Percentiles rank a stretch among this genome's conserved stretches.
phyloP scores from a whole-genome alignment of 2,113 vertebrate species.

The Phocoena sinus region DNA sequence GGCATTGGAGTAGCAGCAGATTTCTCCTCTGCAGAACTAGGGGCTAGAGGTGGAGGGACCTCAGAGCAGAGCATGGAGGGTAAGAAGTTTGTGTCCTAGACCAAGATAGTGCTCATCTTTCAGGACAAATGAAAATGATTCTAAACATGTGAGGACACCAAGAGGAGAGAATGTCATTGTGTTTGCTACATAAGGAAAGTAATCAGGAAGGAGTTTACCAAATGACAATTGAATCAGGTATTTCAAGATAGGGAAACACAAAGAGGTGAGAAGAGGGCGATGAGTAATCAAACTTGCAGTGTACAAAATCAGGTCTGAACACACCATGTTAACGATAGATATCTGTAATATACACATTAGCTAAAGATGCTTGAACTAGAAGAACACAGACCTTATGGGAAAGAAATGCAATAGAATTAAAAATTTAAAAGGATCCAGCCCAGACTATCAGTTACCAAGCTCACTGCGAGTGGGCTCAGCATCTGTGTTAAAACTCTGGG shows the following conservation, averaged over 20 bases:
- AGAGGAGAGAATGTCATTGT: accelerated
- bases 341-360: accelerated
- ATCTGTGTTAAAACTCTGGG: too few relatives aligned
- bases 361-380: not conserved
- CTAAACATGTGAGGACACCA: accelerated
- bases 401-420: not conserved
- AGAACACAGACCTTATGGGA: not conserved
- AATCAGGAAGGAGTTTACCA: too few relatives aligned
- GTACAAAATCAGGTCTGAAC: accelerated
- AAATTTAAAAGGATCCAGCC: too few relatives aligned
- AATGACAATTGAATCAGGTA: accelerated
- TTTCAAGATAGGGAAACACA: not conserved
- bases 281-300: accelerated
- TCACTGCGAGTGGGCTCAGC: accelerated
- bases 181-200: not conserved
- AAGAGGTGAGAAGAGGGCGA: not conserved
- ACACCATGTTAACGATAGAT: accelerated
- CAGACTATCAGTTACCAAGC: accelerated
- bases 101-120: accelerated
- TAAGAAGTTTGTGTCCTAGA: accelerated
- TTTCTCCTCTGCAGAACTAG: not conserved
- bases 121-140: not conserved
- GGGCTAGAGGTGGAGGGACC: accelerated
- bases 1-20: accelerated
- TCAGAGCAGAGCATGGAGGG: accelerated